Conservation (phyloP, 2,113 vertebrate species). For the Pygoscelis antarcticus region DNA sequence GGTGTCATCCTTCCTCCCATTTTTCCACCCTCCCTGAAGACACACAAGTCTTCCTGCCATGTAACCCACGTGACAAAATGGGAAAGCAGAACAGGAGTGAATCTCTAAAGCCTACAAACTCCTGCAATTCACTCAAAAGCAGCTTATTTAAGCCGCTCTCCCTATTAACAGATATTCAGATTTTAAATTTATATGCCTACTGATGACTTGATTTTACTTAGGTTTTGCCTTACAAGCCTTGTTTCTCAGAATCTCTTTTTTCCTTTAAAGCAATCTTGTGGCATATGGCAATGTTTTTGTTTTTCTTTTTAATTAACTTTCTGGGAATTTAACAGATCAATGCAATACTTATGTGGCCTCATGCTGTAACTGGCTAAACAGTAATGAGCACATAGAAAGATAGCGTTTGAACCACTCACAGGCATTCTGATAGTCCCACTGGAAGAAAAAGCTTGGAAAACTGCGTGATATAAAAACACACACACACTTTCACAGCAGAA, state of each 20-base stretch:
- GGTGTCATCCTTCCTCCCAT: neutral
- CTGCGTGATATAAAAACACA: neutral
- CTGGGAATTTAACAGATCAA: neutral
- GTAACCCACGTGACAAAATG: neutral
- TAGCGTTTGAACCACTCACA: rapidly evolving
- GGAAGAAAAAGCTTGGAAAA: neutral
- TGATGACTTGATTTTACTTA: neutral
- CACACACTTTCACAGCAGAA: neutral
- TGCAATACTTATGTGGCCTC: rapidly evolving
- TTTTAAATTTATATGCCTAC: neutral
- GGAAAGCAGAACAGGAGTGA: neutral
- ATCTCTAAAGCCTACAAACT: neutral
- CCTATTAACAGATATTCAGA: neutral
- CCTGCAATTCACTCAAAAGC: neutral
- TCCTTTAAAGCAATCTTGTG: neutral
- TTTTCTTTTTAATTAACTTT: neutral
- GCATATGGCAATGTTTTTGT: neutral
- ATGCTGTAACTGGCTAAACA: neutral
- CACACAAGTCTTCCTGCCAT: neutral
- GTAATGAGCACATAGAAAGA: neutral
- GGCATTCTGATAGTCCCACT: neutral
- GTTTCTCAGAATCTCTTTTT: neutral
- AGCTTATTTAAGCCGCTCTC: neutral
- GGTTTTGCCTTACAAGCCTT: neutral
- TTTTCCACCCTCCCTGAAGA: neutral